Base-by-base conservation (phyloP, 2,113 vertebrate genomes). In the Lethenteron camtschaticum region DNA sequence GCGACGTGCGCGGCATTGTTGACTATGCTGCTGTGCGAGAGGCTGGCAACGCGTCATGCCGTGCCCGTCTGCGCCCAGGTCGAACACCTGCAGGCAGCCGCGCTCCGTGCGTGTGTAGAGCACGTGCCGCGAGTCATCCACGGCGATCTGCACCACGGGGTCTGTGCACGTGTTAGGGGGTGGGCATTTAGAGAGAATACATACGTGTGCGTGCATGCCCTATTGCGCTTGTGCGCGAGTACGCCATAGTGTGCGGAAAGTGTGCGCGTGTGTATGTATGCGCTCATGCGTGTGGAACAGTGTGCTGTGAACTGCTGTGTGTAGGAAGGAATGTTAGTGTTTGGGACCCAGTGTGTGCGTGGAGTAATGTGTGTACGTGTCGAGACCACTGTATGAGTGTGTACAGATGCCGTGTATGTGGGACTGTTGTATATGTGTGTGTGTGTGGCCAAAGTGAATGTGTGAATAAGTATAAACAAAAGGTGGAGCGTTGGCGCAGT, bases 41-140 rank as follows among this genome's bases (percentile, higher is more conserved):
- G 83, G 68, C 86, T 87, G n/a, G 89, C 86, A 74, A 99, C 83
- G 16, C 70, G 85, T 83, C 88, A 95, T 96, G 57, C 88, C 85
- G 69, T 89, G 83, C 11, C 92, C 92, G 73, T 99, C 89, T 9
- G 78, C 75, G 3, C 92, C 90, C 72, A 99, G 79, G 76, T 96
- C 89, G 59, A 96, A 96, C 74, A 90, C 89, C 83, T 99, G 90
- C 71, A 99, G 79, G 9, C 91, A 85, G 56, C 87, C 92, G 80
- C 90, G 96, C 77, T 99, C 90, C 3, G 94, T 96, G 57, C 90
- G 85, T 4, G 90, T 95, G 71, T 90, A 85, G 18, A 99, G 81
- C 58, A 82, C 87, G 74, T 90, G 91, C 71, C 86, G 79, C 12
- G 92, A 90, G 76, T 95, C 91, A 78, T 99, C 94, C 57, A 96